Conservation (phyloP, 2,888 invertebrate species). For the Willowsia nigromaculata region DNA sequence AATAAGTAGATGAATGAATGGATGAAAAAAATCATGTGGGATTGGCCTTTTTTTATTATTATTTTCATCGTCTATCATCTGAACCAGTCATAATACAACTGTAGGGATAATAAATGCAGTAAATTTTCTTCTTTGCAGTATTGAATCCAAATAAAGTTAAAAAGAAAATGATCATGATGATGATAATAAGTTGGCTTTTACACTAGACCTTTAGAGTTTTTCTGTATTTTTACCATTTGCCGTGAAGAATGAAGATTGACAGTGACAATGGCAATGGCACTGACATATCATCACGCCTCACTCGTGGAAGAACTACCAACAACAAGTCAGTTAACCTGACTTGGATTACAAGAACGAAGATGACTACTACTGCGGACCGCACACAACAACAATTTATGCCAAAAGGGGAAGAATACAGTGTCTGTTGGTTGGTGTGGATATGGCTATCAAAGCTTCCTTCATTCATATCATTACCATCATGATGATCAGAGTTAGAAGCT, state of each 20-base stretch:
- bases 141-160: conserved; percentile 36
- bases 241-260: conserved; percentile 55
- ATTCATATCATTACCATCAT: conserved; percentile 31
- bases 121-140: background rate
- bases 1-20: conserved; percentile 42
- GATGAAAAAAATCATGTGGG: conserved; percentile 12
- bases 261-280: conserved; percentile 69
- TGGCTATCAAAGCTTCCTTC: conserved; percentile 24
- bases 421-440: conserved; percentile 34
- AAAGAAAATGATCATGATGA: background rate
- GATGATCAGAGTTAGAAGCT: conserved; percentile 25
- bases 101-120: background rate
- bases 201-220: conserved; percentile 27
- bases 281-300: conserved; percentile 69
- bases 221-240: conserved; percentile 33
- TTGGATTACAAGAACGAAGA: conserved; percentile 6
- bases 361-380: conserved; percentile 40
- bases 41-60: conserved; percentile 42
- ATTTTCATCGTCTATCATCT: conserved; percentile 33
- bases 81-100: conserved; percentile 43
- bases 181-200: background rate
- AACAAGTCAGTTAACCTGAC: conserved; percentile 1
- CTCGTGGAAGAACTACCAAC: conserved; percentile 25
- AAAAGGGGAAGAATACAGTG: conserved; percentile 60
- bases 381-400: conserved; percentile 57